A percentile compares a stretch with the other conserved stretches of the same genome.
These are phyloP conservation scores for Galeopsomyia nigrocyanea DNA, from an alignment of 2,888 invertebrate species.

Conservation along the genomic window DNA sequence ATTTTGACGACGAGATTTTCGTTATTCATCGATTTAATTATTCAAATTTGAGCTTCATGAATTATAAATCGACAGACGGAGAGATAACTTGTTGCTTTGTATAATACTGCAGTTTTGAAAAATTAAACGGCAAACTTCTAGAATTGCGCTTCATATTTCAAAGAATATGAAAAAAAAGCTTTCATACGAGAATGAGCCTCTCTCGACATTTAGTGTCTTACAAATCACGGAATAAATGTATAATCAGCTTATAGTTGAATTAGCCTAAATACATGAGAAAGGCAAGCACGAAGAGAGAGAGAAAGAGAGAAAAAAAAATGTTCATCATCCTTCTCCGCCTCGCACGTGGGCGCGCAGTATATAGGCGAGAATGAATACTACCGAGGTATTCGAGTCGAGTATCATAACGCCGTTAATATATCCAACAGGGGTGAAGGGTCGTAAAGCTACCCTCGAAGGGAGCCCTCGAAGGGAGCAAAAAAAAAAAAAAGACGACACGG, in stretches of 20 bases:
- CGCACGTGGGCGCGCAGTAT: slow-evolving; percentile 11
- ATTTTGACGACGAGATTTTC: no score
- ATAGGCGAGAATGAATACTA: slow-evolving; percentile 20
- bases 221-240: no score
- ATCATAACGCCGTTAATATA: slow-evolving; percentile 21
- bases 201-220: no score
- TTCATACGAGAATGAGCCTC: no score
- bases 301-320: slow-evolving; percentile 10
- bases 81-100: slow-evolving; percentile 30
- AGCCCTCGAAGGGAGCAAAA: not conserved
- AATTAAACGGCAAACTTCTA: no score
- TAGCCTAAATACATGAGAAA: no score
- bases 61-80: slow-evolving; percentile 17
- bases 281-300: not conserved
- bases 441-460: slow-evolving; percentile 7
- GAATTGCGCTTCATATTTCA: no score
- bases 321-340: not conserved
- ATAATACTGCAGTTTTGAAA: slow-evolving; percentile 3
- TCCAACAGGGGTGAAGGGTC: slow-evolving; percentile 3
- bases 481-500: no score
- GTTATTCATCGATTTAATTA: slow-evolving; percentile 9
- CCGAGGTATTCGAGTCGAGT: not conserved
- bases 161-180: no score
- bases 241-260: no score
- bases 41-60: slow-evolving; percentile 6